A percentile compares a stretch with the other conserved stretches of the same genome.
Conservation (phyloP, 2,888 invertebrate species). For the Drosophila parthenogenetica region DNA sequence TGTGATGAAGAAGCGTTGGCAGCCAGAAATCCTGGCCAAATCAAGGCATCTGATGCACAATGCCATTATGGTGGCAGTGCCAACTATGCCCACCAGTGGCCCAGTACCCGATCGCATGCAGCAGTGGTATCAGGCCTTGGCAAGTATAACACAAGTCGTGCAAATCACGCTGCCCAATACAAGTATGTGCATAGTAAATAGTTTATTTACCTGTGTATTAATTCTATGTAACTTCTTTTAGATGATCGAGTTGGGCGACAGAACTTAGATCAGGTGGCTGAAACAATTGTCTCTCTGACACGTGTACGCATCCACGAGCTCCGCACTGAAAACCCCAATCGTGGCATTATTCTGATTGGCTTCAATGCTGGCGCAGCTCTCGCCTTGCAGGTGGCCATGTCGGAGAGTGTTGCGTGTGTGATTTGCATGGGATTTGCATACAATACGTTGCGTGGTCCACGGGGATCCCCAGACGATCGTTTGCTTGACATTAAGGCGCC, state of each 20-base stretch:
- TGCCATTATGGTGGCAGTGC: slow-evolving; percentile 88
- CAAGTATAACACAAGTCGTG: slow-evolving; percentile 89
- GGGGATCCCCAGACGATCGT: slow-evolving; percentile 92
- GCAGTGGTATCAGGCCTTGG: slow-evolving; percentile 90
- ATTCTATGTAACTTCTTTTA: slow-evolving; percentile 11
- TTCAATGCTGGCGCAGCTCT: slow-evolving; percentile 91
- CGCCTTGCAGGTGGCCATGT: slow-evolving; percentile 90
- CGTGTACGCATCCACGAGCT: slow-evolving; percentile 90
- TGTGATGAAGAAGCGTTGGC: slow-evolving; percentile 88
- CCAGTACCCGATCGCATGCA: slow-evolving; percentile 87
- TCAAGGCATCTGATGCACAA: slow-evolving; percentile 89
- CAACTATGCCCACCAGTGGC: slow-evolving; percentile 86
- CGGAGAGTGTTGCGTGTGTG: slow-evolving; percentile 90
- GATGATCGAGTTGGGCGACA: slow-evolving; percentile 81
- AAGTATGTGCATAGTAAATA: slow-evolving; percentile 56
- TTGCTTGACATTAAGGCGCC: slow-evolving; percentile 90
- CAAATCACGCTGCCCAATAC: slow-evolving; percentile 83
- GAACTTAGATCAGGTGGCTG: slow-evolving; percentile 86
- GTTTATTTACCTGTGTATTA: neutral
- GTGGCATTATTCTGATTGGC: slow-evolving; percentile 91
- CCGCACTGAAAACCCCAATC: slow-evolving; percentile 88
- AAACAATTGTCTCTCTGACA: slow-evolving; percentile 88
- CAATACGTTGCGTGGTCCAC: slow-evolving; percentile 89
- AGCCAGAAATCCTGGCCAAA: slow-evolving; percentile 89
- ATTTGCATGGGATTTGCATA: slow-evolving; percentile 92